Conservation (phyloP, 2,113 vertebrate genomes). For the Platysternon megacephalum region DNA sequence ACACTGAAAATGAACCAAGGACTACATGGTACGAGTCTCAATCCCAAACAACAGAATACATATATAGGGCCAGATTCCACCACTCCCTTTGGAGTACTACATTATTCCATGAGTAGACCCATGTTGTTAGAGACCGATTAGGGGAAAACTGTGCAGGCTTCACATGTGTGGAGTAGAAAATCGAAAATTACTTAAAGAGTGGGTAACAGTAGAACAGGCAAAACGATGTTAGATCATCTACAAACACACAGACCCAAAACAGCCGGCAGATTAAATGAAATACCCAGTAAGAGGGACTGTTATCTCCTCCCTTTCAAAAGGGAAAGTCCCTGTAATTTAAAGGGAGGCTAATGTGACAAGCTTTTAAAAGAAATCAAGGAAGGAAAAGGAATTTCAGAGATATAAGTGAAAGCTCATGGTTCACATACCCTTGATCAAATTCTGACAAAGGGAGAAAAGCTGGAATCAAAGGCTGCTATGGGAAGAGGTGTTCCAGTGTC, state of each 20-base stretch:
- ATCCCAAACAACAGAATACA: neutral
- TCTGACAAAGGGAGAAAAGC: neutral
- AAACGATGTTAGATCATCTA: neutral
- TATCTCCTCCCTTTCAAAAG: neutral
- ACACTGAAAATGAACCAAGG: neutral
- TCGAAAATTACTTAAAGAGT: fast-evolving
- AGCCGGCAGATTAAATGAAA: neutral
- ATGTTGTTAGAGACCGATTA: neutral
- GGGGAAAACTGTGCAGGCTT: neutral
- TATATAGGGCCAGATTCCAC: neutral
- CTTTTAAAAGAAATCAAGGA: neutral
- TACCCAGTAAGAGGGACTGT: neutral
- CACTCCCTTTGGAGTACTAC: neutral
- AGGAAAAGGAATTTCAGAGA: neutral
- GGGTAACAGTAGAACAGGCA: fast-evolving
- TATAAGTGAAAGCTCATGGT: slow-evolving; percentile 32
- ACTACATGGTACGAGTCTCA: neutral
- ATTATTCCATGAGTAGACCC: neutral
- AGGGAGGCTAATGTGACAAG: neutral
- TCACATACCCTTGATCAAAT: neutral
- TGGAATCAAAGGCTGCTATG: neutral
- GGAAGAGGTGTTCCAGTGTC: neutral
- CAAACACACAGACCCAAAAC: neutral
- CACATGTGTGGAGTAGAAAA: neutral
- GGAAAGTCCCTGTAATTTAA: fast-evolving